Conservation (phyloP, 2,797 vertebrate species). For the Microctenopoma stevenorrisi region DNA sequence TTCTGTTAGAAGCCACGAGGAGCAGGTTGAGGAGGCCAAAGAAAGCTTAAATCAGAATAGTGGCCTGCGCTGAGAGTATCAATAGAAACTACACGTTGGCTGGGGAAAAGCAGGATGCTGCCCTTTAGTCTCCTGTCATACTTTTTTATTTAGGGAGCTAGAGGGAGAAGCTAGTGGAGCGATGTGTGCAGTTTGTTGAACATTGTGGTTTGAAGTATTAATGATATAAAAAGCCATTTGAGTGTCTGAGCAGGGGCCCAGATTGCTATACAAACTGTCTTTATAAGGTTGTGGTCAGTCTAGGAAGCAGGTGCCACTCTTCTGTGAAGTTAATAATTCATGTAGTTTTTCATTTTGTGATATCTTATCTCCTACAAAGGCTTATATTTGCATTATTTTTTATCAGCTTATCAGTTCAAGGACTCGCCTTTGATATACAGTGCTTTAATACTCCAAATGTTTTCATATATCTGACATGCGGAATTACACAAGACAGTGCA, state of each 20-base stretch:
- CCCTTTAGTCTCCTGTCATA: constrained; percentile 16
- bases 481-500: neutral
- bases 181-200: constrained; percentile 26
- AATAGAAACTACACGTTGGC: constrained; percentile 17
- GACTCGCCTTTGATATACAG: no score
- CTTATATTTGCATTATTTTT: no score
- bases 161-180: constrained; percentile 19
- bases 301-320: constrained; percentile 4
- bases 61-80: constrained; percentile 21
- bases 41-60: neutral
- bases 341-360: no score
- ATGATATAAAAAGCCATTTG: constrained; percentile 48
- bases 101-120: constrained; percentile 24
- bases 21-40: constrained; percentile 20
- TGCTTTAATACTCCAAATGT: no score
- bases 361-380: no score
- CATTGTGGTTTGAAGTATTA: constrained; percentile 29
- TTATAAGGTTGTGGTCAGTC: constrained; percentile 12
- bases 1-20: constrained; percentile 37
- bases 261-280: constrained; percentile 10
- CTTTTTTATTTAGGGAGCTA: constrained; percentile 1
- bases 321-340: neutral
- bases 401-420: no score
- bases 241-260: neutral
- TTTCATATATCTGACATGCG: no score